Evolutionary conservation across 92 coral and sea anemone genomes (phyloP), one percentile per base, ranked within the genome.

Genomic region (Porites cylindrica): DNA sequence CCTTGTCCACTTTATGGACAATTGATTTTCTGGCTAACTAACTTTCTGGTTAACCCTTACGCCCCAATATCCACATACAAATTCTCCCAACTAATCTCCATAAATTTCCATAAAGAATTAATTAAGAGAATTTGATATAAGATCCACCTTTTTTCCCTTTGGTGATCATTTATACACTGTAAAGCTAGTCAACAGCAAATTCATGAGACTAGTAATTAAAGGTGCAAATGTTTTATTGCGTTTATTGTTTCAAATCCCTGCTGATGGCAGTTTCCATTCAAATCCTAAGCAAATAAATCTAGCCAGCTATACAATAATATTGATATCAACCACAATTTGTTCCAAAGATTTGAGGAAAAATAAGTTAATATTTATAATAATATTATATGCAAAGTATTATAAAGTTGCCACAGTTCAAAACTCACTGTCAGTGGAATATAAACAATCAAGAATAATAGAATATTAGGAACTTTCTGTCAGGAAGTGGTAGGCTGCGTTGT

Each of bases 311-410:
- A 18, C 10, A 10, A 6, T 5, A 56, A 56, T 8, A 76, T 21
- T 14, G 50, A 53, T 43, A 23, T 67, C 56, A 81, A 68, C 51
- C 76, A 66, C 85, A 69, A n/a, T 5, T 29, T 58, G 9, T 56
- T 81, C 29, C 73, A 26, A 53, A 81, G 53, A 81, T 81, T 17
- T 51, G 75, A 68, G 76, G 85, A 81, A 81, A 81, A 81, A 81
- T 81, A 81, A 80, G 84, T 52, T 80, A 26, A 67, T 81, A 72
- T 47, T 72, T 47, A 56, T 54, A 13, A 54, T 56, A n/a, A 18
- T 79, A 43, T 68, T 18, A 52, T 26, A 81, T 68, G 29, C 76
- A 54, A 64, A 51, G 69, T 20, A 64, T 51, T 63, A 51, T 66
- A 80, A 64, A 43, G 83, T 23, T 16, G 13, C 64, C 19, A 12